Conservation (phyloP, 2,888 invertebrate species). For the Melanotus villosus region DNA sequence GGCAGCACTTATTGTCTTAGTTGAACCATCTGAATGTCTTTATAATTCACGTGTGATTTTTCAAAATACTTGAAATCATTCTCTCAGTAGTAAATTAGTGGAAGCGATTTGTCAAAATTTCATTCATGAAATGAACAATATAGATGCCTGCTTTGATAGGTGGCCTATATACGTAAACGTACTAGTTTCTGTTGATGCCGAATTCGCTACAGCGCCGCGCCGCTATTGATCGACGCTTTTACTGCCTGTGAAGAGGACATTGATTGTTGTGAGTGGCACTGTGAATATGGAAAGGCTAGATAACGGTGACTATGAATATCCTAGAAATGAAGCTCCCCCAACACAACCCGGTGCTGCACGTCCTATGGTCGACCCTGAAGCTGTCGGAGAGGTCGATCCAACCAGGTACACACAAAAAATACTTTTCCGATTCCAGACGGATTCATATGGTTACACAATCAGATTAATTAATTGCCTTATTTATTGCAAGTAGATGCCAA, state of each 20-base stretch:
- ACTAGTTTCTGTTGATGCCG: constrained; percentile 26
- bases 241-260: constrained; percentile 46
- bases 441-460: constrained; percentile 2
- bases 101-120: no score
- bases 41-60: no score
- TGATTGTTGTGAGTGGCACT: constrained; percentile 50
- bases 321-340: constrained; percentile 48
- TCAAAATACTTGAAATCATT: no score
- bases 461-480: background rate
- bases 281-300: constrained; percentile 56
- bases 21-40: no score
- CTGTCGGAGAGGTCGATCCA: constrained; percentile 89
- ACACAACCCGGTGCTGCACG: constrained; percentile 68
- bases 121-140: background rate
- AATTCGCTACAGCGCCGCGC: constrained; percentile 42
- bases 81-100: no score
- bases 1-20: no score
- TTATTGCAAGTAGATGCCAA: background rate
- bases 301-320: constrained; percentile 59
- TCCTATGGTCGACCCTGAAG: constrained; percentile 87
- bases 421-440: background rate
- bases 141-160: background rate
- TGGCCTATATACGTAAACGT: constrained; percentile 37
- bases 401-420: constrained; percentile 70
- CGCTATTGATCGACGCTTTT: constrained; percentile 51